Base-by-base conservation (phyloP, 2,113 vertebrate species). In the Zeus faber region DNA sequence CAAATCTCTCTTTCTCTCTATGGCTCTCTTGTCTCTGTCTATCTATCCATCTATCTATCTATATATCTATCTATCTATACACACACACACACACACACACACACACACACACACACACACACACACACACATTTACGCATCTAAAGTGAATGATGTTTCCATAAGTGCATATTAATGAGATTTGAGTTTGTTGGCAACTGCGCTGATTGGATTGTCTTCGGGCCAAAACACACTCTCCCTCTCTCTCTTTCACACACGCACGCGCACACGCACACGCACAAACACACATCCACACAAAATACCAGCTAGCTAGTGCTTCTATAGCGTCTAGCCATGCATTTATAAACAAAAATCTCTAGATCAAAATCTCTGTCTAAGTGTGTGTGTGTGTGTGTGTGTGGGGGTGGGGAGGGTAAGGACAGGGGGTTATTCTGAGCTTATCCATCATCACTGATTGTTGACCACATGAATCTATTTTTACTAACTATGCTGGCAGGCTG, bases 361-460 rank as follows among this genome's bases (percentile, higher is more conserved):
- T 37, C 6, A 37, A 14, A 13, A 4, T 6, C 11, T 37, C 11
- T 37, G 33, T 37, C 33, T 37, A 37, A n/a, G 20, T 17, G 24
- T 47, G 18, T 69, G 17, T 33, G 37, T 50, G n/a, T 45, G 40
- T 31, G 55, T 25, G 64, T 11, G 48, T 29, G 41, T 37, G 46
- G 26, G 65, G 24, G 51, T 26, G 37, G 25, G 21, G 1, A 7
- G 2, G 23, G 7, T 22, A 13, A 59, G 74, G 71, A 85, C 77
- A 77, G 54, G 69, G 74, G 83, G 80, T 85, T 86, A 83, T 68
- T 62, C 66, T 33, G 20, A 64, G 75, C 77, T 82, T 77, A 86
- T 86, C 84, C 76, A 83, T 86, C 84, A 85, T 86, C 79, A 62
- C 70, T 75, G 80, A 53, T 77, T 72, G 72, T 77, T 70, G 54